Conservation (phyloP, 2,888 invertebrate genomes). For the Ophion costatus region DNA sequence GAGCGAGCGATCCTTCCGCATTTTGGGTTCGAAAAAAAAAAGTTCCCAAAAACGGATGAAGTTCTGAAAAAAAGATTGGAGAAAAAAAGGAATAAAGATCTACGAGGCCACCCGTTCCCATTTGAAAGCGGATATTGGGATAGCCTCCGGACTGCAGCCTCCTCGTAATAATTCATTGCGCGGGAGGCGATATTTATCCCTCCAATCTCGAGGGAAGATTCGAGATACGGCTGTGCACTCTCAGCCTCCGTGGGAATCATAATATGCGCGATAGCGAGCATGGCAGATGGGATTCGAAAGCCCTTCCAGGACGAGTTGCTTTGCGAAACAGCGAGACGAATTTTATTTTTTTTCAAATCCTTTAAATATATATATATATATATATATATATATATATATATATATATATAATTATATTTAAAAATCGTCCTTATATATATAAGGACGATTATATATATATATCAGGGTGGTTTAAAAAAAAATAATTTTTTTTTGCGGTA, state of each 20-base stretch:
- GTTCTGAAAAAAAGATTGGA: not conserved
- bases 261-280: conserved; percentile 35
- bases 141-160: conserved; percentile 17
- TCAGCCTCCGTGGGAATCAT: conserved; percentile 45
- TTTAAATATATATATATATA: conserved; percentile 20
- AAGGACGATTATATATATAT: too few relatives aligned
- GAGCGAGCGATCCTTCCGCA: conserved; percentile 8
- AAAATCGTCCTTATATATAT: too few relatives aligned
- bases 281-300: conserved; percentile 67
- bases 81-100: not conserved
- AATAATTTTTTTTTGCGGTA: too few relatives aligned
- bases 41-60: not conserved
- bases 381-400: too few relatives aligned
- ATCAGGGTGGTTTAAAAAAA: too few relatives aligned
- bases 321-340: conserved; percentile 44
- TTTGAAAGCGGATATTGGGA: conserved; percentile 20
- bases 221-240: conserved; percentile 3
- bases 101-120: conserved; percentile 8
- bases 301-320: conserved; percentile 42
- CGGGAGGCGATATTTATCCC: conserved; percentile 33
- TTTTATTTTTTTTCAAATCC: conserved; percentile 28
- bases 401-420: too few relatives aligned
- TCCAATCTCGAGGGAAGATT: conserved; percentile 35
- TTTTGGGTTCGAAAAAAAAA: not conserved
- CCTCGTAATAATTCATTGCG: conserved; percentile 53